These are phyloP conservation scores for Crepidodera aurea DNA, from an alignment of 2,888 invertebrate genomes.

Conservation along the genomic window DNA sequence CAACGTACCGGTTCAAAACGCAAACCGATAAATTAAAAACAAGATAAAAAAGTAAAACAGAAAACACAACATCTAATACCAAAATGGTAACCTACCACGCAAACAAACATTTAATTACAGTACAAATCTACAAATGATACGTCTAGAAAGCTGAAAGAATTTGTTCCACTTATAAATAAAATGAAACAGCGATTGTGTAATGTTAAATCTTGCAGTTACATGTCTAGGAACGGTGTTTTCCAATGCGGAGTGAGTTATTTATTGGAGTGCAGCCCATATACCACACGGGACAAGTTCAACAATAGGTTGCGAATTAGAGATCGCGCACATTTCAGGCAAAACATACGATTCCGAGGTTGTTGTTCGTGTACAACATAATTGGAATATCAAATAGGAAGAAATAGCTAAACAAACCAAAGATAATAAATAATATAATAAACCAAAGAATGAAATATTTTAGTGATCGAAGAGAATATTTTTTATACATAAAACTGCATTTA, in stretches of 20 bases:
- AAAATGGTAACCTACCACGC: slow-evolving; percentile 36
- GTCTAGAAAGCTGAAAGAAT: slow-evolving; percentile 31
- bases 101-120: slow-evolving; percentile 34
- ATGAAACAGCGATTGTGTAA: slow-evolving; percentile 42
- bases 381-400: slow-evolving; percentile 34
- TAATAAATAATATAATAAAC: background rate
- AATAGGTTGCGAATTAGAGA: slow-evolving; percentile 37
- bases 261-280: slow-evolving; percentile 35
- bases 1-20: background rate
- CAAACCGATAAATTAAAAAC: slow-evolving; percentile 1
- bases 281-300: slow-evolving; percentile 36
- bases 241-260: slow-evolving; percentile 35
- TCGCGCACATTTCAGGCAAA: slow-evolving; percentile 36
- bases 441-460: too few species aligned
- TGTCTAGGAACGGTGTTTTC: slow-evolving; percentile 33
- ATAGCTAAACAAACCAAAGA: background rate
- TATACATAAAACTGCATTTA: too few species aligned
- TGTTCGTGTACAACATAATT: slow-evolving; percentile 38
- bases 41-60: background rate
- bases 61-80: slow-evolving; percentile 24
- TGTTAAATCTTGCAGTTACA: slow-evolving; percentile 36
- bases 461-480: too few species aligned
- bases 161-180: slow-evolving; percentile 42
- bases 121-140: slow-evolving; percentile 17
- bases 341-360: slow-evolving; percentile 38